These are phyloP conservation scores for Pseudobourletiella spinata DNA, from an alignment of 1,140 invertebrate genomes.

Conservation along the genomic window DNA sequence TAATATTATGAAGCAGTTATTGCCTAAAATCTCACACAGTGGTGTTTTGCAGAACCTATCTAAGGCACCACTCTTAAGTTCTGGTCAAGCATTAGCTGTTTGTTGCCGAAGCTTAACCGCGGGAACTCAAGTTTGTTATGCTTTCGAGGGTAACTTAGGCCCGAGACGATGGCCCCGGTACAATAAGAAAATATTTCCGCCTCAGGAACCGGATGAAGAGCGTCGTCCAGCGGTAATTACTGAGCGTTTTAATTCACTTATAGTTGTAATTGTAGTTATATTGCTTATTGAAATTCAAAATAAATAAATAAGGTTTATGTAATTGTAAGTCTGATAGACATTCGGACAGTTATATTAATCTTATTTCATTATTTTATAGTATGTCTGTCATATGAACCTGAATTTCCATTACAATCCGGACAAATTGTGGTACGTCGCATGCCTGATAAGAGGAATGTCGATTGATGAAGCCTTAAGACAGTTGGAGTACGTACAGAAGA, in stretches of 20 bases:
- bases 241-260: background rate
- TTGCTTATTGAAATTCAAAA: background rate
- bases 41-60: too few species aligned
- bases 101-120: too few species aligned
- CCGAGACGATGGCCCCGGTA: constrained; percentile 41
- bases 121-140: too few species aligned
- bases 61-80: too few species aligned
- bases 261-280: background rate
- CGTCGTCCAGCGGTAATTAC: constrained; percentile 64
- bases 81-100: too few species aligned
- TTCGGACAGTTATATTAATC: background rate
- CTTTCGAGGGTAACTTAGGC: background rate
- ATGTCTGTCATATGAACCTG: constrained; percentile 67
- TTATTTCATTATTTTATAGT: constrained; percentile 62
- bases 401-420: constrained; percentile 83
- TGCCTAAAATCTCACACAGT: too few species aligned
- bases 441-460: constrained; percentile 76
- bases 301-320: background rate
- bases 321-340: background rate
- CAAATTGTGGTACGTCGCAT: constrained; percentile 86
- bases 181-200: constrained; percentile 69
- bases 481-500: constrained; percentile 68
- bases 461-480: constrained; percentile 91
- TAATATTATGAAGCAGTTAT: too few species aligned
- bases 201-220: constrained; percentile 61